Conservation (phyloP, 2,797 vertebrate species). For the Pipistrellus nathusii region DNA sequence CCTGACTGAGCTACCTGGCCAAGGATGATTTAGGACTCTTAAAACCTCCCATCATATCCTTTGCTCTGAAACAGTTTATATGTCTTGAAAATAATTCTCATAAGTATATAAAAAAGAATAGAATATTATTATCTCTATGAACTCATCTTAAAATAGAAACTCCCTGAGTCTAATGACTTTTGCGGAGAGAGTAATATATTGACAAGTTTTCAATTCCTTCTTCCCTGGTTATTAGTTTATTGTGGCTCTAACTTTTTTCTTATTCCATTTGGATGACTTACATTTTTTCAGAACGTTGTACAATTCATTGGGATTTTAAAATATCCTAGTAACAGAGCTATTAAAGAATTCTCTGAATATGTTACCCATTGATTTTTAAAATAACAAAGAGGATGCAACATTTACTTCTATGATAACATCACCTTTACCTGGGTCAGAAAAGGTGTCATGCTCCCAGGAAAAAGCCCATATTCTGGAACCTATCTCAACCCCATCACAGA, state of each 20-base stretch:
- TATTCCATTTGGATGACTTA: neutral
- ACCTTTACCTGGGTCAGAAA: constrained; percentile 8
- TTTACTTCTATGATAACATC: neutral
- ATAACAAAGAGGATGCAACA: neutral
- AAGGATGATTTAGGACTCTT: neutral
- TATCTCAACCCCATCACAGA: neutral
- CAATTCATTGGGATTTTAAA: neutral
- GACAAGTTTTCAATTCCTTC: neutral
- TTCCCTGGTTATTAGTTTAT: neutral
- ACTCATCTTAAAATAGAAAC: constrained; percentile 1
- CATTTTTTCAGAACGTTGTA: neutral
- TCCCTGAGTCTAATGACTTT: neutral
- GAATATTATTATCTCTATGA: neutral
- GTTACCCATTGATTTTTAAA: neutral
- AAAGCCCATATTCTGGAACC: neutral
- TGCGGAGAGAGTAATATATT: neutral
- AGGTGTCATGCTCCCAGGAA: neutral
- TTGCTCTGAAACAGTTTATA: neutral
- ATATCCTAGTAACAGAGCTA: neutral
- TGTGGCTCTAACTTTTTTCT: neutral
- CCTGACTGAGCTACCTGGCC: neutral
- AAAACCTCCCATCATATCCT: neutral
- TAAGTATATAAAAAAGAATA: neutral
- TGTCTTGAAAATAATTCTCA: constrained; percentile 37
- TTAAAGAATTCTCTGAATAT: neutral